Percentiles rank a stretch among this genome's conserved stretches.
Conservation (phyloP, 2,888 invertebrate species). For the Osmoderma eremita region DNA sequence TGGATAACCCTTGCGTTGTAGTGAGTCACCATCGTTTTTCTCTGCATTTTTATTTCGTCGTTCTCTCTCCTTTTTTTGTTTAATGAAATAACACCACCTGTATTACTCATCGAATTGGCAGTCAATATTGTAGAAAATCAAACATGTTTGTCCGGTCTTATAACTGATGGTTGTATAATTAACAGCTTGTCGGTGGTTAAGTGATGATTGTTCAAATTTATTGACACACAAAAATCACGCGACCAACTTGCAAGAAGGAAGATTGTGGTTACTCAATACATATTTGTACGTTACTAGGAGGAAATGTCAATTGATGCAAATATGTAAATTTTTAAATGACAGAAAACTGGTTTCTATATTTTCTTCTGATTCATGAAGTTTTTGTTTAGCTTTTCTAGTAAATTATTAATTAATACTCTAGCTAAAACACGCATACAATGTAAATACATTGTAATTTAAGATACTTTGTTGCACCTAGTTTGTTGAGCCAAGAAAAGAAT, state of each 20-base stretch:
- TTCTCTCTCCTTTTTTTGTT: not conserved
- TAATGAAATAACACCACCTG: slow-evolving; percentile 22
- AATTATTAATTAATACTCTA: no score
- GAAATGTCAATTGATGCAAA: no score
- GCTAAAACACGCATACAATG: no score
- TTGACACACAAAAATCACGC: not conserved
- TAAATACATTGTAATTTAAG: no score
- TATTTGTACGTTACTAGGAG: no score
- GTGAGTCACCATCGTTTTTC: slow-evolving; percentile 12
- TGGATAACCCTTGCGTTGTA: slow-evolving; percentile 18
- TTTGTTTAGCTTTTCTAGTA: no score
- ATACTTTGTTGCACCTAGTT: no score
- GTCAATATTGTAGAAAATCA: slow-evolving; percentile 6
- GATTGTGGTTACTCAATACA: no score
- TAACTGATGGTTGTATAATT: slow-evolving; percentile 12
- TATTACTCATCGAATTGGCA: slow-evolving; percentile 25
- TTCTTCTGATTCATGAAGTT: no score
- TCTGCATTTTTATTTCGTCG: not conserved
- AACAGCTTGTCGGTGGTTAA: not conserved
- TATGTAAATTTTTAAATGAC: no score
- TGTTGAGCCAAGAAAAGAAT: no score
- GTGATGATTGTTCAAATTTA: not conserved
- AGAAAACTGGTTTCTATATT: no score
- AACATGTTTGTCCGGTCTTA: slow-evolving; percentile 13
- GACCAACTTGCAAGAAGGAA: not conserved